phyloP scores from a whole-genome alignment of 2,113 vertebrate species.

The Alouatta palliata region DNA sequence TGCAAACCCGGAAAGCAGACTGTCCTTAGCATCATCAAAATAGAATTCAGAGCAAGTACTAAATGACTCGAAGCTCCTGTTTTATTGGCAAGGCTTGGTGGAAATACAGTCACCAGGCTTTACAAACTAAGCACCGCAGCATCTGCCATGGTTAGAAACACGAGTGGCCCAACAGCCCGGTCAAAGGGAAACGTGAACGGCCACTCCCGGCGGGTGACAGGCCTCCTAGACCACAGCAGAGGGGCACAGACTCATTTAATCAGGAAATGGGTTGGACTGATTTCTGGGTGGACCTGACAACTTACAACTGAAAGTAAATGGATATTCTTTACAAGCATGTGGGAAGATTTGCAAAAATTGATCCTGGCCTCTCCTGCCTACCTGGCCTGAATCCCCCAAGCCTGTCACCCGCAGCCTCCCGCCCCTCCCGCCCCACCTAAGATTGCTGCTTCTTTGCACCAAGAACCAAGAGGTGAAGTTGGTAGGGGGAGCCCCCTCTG shows the following conservation, averaged over 20 bases:
- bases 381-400: background rate
- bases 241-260: background rate
- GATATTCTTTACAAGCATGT: background rate
- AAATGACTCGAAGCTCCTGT: background rate
- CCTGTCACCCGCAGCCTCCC: background rate
- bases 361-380: background rate
- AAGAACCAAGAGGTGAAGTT: background rate
- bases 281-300: background rate
- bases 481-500: no score
- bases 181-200: accelerated
- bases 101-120: background rate
- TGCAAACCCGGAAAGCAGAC: background rate
- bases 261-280: background rate
- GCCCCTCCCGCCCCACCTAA: accelerated
- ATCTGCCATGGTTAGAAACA: background rate
- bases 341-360: background rate
- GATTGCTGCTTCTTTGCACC: background rate
- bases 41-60: background rate
- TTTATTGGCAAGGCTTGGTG: background rate
- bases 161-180: accelerated
- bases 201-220: background rate
- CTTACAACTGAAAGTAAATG: background rate
- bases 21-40: background rate
- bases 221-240: background rate
- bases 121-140: background rate